phyloP scores from a whole-genome alignment of 1,140 invertebrate species.

The Hestina assimilis region DNA sequence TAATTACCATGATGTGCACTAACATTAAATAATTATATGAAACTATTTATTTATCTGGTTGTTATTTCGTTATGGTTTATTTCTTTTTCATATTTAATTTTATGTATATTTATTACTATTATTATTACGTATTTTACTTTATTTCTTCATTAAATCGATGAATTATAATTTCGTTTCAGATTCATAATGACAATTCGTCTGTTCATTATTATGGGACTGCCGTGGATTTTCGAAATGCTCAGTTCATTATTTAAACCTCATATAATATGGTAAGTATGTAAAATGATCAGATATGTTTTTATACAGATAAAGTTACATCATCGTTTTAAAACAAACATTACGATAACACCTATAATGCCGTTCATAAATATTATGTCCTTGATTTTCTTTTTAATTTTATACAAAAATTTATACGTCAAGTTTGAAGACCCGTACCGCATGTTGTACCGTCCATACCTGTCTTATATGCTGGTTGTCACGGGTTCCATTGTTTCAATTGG shows the following conservation, averaged over 20 bases:
- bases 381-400: too few relatives aligned
- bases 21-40: too few relatives aligned
- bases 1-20: too few relatives aligned
- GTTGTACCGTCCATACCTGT: too few relatives aligned
- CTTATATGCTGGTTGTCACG: too few relatives aligned
- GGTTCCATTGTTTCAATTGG: too few relatives aligned
- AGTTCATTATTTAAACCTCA: slow-evolving; percentile 33
- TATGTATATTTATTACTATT: too few relatives aligned
- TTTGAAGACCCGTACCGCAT: too few relatives aligned
- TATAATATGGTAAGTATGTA: slow-evolving; percentile 42
- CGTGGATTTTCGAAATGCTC: slow-evolving; percentile 83
- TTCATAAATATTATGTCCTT: too few relatives aligned
- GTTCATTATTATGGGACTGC: slow-evolving; percentile 83
- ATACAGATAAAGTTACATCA: too few relatives aligned
- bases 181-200: slow-evolving; percentile 81
- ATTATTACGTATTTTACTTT: background rate
- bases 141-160: background rate
- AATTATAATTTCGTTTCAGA: slow-evolving; percentile 55
- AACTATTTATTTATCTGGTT: too few relatives aligned
- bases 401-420: too few relatives aligned
- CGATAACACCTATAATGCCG: background rate
- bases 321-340: background rate
- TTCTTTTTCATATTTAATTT: background rate
- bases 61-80: background rate
- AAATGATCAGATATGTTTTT: background rate